A percentile compares a stretch with the other conserved stretches of the same genome.
Conservation (phyloP, 2,888 invertebrate genomes). For the Tricholauxania praeusta region DNA sequence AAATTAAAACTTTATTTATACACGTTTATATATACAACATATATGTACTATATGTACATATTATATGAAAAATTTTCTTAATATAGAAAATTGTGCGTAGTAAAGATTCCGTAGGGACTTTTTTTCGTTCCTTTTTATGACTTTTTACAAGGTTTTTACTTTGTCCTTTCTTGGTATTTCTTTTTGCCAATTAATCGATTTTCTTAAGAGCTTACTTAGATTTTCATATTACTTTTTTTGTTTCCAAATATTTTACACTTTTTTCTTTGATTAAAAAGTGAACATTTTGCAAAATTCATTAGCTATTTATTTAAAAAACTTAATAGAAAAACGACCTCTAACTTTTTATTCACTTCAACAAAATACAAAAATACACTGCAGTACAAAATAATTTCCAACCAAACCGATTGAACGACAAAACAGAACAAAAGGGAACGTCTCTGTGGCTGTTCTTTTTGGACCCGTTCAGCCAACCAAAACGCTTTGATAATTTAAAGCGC, state of each 20-base stretch:
- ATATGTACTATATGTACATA: too few species aligned
- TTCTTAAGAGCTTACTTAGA: not conserved
- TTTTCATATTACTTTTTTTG: too few species aligned
- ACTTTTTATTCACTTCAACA: not conserved
- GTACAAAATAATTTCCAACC: not conserved
- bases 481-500: too few species aligned
- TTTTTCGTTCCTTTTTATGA: not conserved
- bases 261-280: not conserved
- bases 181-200: not conserved
- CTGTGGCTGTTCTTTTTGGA: too few species aligned
- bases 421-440: not conserved
- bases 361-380: not conserved
- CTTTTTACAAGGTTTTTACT: slow-evolving; percentile 1
- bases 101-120: not conserved
- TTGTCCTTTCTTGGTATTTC: too few species aligned
- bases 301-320: not conserved
- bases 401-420: not conserved
- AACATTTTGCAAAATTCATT: not conserved
- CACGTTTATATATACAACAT: too few species aligned
- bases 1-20: not conserved
- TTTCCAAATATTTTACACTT: not conserved
- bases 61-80: too few species aligned
- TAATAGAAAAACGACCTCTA: not conserved
- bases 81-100: slow-evolving; percentile 12
- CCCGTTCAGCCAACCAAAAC: too few species aligned